Evolutionary conservation across 2,797 vertebrate genomes (phyloP), one percentile per base, ranked within the genome.

Genomic region (Centroberyx gerrardi): DNA sequence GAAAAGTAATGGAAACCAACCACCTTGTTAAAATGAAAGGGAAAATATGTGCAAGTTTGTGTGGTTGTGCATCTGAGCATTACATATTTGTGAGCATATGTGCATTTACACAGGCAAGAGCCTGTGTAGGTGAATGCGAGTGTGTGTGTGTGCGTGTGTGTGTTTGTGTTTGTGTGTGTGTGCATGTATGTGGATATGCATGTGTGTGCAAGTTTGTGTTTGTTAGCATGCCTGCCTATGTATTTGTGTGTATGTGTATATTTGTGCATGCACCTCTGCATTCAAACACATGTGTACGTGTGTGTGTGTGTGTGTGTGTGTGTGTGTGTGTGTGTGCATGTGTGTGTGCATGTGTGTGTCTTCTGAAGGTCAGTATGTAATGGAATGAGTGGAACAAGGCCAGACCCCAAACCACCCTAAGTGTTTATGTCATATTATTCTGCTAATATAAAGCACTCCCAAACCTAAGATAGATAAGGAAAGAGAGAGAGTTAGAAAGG

Each of bases 391-490:
- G 67, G 55, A 59, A 15, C n/a, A 27, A 38, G 44, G 67, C 55
- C 67, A 69, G 67, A 40, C 7, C 18, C 15, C 27, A 58, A 68
- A 48, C 17, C 17, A 17, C 54, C 36, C 10, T 15, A 58, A 51
- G 67, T 60, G 42, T 69, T 69, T 59, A 60, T 69, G 31, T 59
- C 36, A 49, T 59, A 49, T 69, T 51, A 60, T 59, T 29, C 52
- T 55, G 42, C 15, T 60, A 29, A 27, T 10, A 60, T 49, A 48
- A 60, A 49, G 48, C 29, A 38, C 13, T 49, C 55, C 29, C 22
- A 15, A 29, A 38, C 15, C 27, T 27, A 36, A 38, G 48, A 51
- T 33, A 36, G 13, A 33, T n/a, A 12, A 17, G 6, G 17, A 38
- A 14, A 59, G 17, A 38, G 55, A 36, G 55, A 8, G 7, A 33